These are phyloP conservation scores for Rambutsinella grinnellia DNA, from an alignment of 2,888 invertebrate genomes.

Conservation along the genomic window DNA sequence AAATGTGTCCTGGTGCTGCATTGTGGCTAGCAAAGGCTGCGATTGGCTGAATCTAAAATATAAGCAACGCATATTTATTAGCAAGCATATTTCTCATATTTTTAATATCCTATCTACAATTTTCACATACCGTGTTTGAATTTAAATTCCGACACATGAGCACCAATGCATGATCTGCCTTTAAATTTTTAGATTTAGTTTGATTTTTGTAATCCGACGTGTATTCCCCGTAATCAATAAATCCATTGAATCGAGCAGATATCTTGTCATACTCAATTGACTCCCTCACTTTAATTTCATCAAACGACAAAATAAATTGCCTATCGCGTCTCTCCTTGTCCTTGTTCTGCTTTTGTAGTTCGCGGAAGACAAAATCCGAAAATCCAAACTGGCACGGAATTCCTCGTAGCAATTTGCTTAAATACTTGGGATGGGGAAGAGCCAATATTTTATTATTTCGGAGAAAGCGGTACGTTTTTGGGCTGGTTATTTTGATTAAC, in stretches of 20 bases:
- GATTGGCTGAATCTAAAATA: slow-evolving; percentile 41
- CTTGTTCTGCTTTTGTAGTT: neutral
- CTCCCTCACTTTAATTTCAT: slow-evolving; percentile 27
- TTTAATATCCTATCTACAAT: too few species aligned
- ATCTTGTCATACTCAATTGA: neutral
- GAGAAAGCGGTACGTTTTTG: slow-evolving; percentile 13
- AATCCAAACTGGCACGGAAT: slow-evolving; percentile 8
- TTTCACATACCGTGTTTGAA: slow-evolving; percentile 8
- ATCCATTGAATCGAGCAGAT: neutral
- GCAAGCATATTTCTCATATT: too few species aligned
- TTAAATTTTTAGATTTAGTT: neutral
- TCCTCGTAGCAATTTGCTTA: neutral
- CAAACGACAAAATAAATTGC: slow-evolving; percentile 6
- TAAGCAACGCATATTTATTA: neutral
- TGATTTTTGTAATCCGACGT: neutral
- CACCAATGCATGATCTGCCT: neutral
- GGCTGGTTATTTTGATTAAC: slow-evolving; percentile 10
- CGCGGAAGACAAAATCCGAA: neutral
- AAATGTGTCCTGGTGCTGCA: slow-evolving; percentile 32
- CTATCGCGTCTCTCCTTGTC: neutral
- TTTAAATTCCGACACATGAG: slow-evolving; percentile 2
- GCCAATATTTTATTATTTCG: neutral
- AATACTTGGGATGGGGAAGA: neutral
- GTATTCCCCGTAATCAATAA: slow-evolving; percentile 7
- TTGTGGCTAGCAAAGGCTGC: slow-evolving; percentile 37